Evolutionary conservation across 2,113 vertebrate genomes (phyloP).

Genomic region (Chaetodon trifascialis): DNA sequence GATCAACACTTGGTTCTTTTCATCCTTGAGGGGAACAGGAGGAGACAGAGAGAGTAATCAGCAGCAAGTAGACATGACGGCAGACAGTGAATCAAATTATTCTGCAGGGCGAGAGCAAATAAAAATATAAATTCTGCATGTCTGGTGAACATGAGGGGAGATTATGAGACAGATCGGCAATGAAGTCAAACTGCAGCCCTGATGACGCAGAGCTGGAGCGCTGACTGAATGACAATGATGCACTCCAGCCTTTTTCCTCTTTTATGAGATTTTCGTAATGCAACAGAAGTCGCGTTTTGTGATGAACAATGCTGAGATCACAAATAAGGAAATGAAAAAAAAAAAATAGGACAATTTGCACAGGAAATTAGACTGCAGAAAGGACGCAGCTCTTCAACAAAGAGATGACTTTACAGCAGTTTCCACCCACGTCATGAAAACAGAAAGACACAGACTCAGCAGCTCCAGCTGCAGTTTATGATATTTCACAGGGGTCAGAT

Average conservation of each 20-base stretch:
- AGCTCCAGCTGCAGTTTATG: background rate
- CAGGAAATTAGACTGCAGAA: background rate
- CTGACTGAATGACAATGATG: slow-evolving; percentile 42
- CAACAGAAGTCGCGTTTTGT: slow-evolving; percentile 6
- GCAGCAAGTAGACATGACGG: slow-evolving; percentile 1
- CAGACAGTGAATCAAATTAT: slow-evolving; percentile 38
- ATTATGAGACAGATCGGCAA: slow-evolving; percentile 43
- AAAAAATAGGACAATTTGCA: background rate
- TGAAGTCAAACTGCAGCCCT: slow-evolving; percentile 31
- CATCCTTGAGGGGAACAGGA: slow-evolving; percentile 83
- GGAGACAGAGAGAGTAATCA: slow-evolving; percentile 50
- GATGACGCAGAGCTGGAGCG: slow-evolving; percentile 21
- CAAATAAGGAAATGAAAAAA: background rate
- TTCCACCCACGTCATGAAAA: slow-evolving; percentile 12
- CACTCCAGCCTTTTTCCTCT: background rate
- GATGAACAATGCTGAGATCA: background rate
- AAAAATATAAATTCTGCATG: slow-evolving; percentile 25
- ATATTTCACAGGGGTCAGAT: slow-evolving; percentile 4
- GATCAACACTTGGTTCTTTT: slow-evolving; percentile 93
- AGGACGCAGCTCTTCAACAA: background rate
- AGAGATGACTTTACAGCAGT: background rate
- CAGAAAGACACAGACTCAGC: slow-evolving; percentile 2
- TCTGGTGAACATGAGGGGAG: slow-evolving; percentile 48
- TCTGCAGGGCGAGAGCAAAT: slow-evolving; percentile 20
- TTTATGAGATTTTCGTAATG: background rate